Evolutionary conservation across 2,797 vertebrate species (phyloP).

Genomic region (Champsocephalus esox): DNA sequence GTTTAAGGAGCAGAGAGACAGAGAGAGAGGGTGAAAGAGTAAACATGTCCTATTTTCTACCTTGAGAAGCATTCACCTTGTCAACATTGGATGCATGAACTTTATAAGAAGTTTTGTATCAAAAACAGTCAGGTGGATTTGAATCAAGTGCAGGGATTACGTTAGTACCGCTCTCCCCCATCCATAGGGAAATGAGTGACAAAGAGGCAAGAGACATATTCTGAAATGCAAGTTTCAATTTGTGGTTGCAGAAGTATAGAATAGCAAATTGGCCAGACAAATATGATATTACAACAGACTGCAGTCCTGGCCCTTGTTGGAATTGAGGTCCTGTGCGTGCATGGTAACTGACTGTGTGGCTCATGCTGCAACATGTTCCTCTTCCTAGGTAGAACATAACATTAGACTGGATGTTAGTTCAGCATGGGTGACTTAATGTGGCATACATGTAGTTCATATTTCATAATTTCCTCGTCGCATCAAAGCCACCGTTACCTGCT

Average conservation of each 20-base stretch:
- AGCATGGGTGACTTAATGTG: slow-evolving; percentile 60
- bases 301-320: slow-evolving; percentile 17
- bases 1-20: slow-evolving; percentile 6
- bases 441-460: slow-evolving; percentile 55
- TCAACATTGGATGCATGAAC: slow-evolving; percentile 20
- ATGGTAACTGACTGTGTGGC: slow-evolving; percentile 48
- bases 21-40: not conserved
- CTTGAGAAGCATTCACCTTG: not conserved
- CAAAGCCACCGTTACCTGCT: slow-evolving; percentile 50
- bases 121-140: slow-evolving; percentile 12
- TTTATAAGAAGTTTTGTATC: slow-evolving; percentile 23
- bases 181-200: slow-evolving; percentile 7
- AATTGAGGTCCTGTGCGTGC: slow-evolving; percentile 39
- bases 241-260: slow-evolving; percentile 14
- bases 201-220: slow-evolving; percentile 11
- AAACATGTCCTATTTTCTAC: not conserved
- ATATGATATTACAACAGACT: slow-evolving; percentile 29
- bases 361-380: slow-evolving; percentile 57
- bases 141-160: slow-evolving; percentile 14
- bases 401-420: slow-evolving; percentile 45
- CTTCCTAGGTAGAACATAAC: slow-evolving; percentile 57
- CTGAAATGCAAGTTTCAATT: slow-evolving; percentile 14
- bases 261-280: slow-evolving; percentile 28
- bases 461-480: slow-evolving; percentile 69
- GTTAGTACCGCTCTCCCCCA: slow-evolving; percentile 22